Conservation (phyloP, 2,797 vertebrate genomes). For the Mormyrops boulengeri region DNA sequence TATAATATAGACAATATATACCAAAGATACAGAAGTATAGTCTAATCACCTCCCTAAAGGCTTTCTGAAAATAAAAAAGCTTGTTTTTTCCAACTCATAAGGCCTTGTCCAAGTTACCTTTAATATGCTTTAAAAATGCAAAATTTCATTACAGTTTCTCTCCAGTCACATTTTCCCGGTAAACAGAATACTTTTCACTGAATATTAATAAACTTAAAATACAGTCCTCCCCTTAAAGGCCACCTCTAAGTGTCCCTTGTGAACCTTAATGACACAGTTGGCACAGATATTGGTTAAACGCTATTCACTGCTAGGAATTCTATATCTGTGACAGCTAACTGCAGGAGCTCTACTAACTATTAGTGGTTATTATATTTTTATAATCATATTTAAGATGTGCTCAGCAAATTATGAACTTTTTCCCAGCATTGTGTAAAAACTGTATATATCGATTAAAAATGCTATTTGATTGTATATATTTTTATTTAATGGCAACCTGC, state of each 20-base stretch:
- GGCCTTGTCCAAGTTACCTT: not conserved
- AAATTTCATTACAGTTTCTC: not conserved
- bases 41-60: not conserved
- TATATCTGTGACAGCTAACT: not conserved
- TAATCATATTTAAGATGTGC: not conserved
- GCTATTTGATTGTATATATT: not conserved
- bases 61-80: not conserved
- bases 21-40: not conserved
- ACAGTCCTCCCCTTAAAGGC: not conserved
- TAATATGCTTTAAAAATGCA: not conserved
- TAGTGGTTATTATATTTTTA: not conserved
- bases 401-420: not conserved
- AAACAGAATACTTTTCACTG: not conserved
- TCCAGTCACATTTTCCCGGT: not conserved
- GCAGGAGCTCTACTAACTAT: not conserved
- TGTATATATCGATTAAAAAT: not conserved
- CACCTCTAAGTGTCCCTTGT: not conserved
- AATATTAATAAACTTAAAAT: not conserved
- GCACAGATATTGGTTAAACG: not conserved
- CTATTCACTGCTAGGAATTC: not conserved
- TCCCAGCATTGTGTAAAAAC: not conserved
- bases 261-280: not conserved
- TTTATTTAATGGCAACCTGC: not conserved
- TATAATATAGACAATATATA: not conserved
- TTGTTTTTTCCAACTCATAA: not conserved